Conservation (phyloP, 2,888 invertebrate genomes). For the Ditula angustiorana region DNA sequence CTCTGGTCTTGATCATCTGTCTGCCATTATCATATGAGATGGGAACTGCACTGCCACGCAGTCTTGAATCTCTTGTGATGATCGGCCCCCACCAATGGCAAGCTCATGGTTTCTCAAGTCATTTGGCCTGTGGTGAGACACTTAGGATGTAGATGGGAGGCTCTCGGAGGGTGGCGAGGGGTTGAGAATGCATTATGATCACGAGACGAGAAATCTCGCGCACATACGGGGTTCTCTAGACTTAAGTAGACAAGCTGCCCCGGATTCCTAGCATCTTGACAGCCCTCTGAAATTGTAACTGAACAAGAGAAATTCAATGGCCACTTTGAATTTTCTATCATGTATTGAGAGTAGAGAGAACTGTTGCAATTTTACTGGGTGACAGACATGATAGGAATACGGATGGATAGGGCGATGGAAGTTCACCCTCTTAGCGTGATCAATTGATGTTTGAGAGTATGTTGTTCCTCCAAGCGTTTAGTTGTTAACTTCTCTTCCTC, state of each 20-base stretch:
- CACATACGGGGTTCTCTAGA: conserved; percentile 79
- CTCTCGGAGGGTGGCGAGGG: conserved; percentile 68
- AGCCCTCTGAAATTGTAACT: conserved; percentile 69
- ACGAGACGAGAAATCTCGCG: conserved; percentile 63
- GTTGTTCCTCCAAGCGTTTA: no score
- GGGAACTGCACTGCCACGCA: conserved; percentile 43
- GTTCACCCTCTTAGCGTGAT: conserved; percentile 58
- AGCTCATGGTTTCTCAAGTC: conserved; percentile 34
- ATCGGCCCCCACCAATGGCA: conserved; percentile 57
- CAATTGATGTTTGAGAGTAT: conserved; percentile 22
- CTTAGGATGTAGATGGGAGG: conserved; percentile 52
- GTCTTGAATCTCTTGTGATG: conserved; percentile 55
- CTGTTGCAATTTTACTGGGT: conserved; percentile 71
- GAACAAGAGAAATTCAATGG: conserved; percentile 33
- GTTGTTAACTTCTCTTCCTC: not conserved
- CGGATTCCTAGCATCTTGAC: conserved; percentile 66
- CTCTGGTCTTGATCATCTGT: conserved; percentile 53
- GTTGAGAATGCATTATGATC: conserved; percentile 77
- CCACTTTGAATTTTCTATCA: conserved; percentile 17
- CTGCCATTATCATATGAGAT: conserved; percentile 57
- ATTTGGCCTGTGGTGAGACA: conserved; percentile 54
- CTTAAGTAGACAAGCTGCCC: conserved; percentile 74
- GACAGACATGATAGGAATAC: conserved; percentile 68
- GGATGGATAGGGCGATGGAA: conserved; percentile 67
- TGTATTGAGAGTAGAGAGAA: conserved; percentile 24